Evolutionary conservation across 2,888 invertebrate species (phyloP), one percentile per base, ranked within the genome.

Genomic region (Drosophila maculinotata): DNA sequence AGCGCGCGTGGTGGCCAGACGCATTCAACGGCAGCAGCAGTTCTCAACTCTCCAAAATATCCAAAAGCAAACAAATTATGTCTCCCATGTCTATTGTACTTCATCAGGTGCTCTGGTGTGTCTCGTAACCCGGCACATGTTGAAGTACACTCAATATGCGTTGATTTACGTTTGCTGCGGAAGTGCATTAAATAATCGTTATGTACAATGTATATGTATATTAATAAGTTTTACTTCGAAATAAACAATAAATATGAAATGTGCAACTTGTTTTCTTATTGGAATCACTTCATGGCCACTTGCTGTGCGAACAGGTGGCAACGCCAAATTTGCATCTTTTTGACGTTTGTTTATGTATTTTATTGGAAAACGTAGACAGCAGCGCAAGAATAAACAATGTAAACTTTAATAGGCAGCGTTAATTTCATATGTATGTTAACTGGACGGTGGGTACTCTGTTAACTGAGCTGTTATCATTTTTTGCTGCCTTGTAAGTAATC

Each of bases 91-190:
- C 96, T 96, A 97, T 97, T 97, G 97, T 97, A 97, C 97, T 97
- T 97, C 97, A 97, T 97, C 97, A 97, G 97, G 97, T 97, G 97
- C 97, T 97, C 97, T 97, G 97, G 97, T 97, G 94, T 79, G 93
- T 92, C 39, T 92, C 91, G 84, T 93, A 94, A 96, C 97, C 97
- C 97, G 97, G 97, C 97, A 97, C 96, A 97, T 97, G 97, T 96
- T 97, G 97, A 97, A 97, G 97, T 97, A 96, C 97, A 97, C 96
- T 96, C 96, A 96, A 96, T 96, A 95, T 96, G 96, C 92, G 94
- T 94, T 93, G 89, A 77, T 75, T 69, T 67, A 25, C 82, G 53
- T 72, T 58, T 54, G 48, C 41, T 39, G 14, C 12, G 15, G 2
- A 6, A 47, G 26, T 20, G 17, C 7, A 26, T 38, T 6, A 6